Evolutionary conservation across 2,888 invertebrate genomes (phyloP), one percentile per base, ranked within the genome.

Genomic region (Sinotaia quadrata): DNA sequence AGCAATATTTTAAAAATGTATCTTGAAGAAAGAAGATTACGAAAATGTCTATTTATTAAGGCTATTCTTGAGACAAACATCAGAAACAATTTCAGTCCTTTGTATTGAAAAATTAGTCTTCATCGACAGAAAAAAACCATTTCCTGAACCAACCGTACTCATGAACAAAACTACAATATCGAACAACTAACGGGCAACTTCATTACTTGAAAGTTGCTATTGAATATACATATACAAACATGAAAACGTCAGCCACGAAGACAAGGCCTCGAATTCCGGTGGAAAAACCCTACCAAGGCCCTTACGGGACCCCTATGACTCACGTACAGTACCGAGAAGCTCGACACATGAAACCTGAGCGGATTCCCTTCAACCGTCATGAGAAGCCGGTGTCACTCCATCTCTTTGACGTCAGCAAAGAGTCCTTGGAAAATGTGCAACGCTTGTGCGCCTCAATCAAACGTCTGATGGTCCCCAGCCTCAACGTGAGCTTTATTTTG

Each of bases 271-370:
- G 54, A 5, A 33, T 24, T n/a, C 1, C 37, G 12, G 52, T 41
- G 51, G 69, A 71, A 4, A 74, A 76, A 29, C 67, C 74, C 7
- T 68, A 72, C 36, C 70, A 71, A 49, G 67, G 73, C 12, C 75
- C 75, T 5, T 75, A 72, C 58, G 76, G 75, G 24, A 79, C 75
- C 21, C 81, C 83, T 15, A 67, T 87, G 75, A 80, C 83, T 10
- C 82, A 84, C 47, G 73, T 87, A 24, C 84, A 83, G n/a, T 85
- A 79, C 67, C 76, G 78, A 44, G 85, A 86, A n/a, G 76, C 79
- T 12, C 75, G 87, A 4, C 87, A 87, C 67, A 73, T 85, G 70
- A 78, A 85, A 21, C 86, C 87, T 0, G 82, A 84, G 47, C 73
- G 87, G 10, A 73, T 87, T 34, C 85, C 85, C 1, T 80, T 81